Percentiles rank a stretch among this genome's conserved stretches.
phyloP scores from a whole-genome alignment of 1,140 invertebrate genomes.

The Drosophila burlai region DNA sequence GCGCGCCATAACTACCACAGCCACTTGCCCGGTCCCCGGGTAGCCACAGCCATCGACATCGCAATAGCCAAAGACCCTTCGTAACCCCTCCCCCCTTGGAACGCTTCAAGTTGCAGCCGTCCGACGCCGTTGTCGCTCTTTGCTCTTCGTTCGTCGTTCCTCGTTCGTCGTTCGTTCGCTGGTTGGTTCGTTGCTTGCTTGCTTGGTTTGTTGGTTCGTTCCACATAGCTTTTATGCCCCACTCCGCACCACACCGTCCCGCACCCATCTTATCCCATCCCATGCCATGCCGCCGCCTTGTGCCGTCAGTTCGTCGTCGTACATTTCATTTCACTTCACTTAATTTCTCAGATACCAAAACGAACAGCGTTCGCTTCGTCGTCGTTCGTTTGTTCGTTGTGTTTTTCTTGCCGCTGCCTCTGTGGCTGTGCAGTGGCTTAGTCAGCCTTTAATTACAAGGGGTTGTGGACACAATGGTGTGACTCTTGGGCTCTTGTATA shows the following conservation, averaged over 20 bases:
- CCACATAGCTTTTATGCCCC: conserved; percentile 77
- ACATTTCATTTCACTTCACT: conserved; percentile 83
- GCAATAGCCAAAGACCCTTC: conserved; percentile 20
- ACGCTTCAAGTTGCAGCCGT: conserved; percentile 76
- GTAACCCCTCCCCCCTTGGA: conserved; percentile 15
- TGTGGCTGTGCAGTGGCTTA: conserved; percentile 29
- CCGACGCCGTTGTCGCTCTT: conserved; percentile 45
- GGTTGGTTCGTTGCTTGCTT: conserved; percentile 44
- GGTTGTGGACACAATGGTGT: neutral
- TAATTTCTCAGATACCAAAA: conserved; percentile 83
- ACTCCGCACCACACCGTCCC: conserved; percentile 36
- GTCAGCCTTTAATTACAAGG: neutral
- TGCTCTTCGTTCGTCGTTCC: conserved; percentile 46
- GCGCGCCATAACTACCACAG: conserved; percentile 81
- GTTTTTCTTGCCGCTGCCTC: conserved; percentile 64
- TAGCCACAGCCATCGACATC: conserved; percentile 12
- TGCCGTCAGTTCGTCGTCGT: conserved; percentile 79
- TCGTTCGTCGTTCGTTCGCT: conserved; percentile 59
- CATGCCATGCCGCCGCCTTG: conserved; percentile 61
- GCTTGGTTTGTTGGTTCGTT: conserved; percentile 58
- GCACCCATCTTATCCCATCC: conserved; percentile 11
- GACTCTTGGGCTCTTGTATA: neutral
- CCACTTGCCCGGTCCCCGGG: conserved; percentile 54
- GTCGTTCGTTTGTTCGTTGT: conserved; percentile 50
- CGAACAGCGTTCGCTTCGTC: conserved; percentile 60